Evolutionary conservation across 2,888 invertebrate genomes (phyloP).

Genomic region (Phymatocera aterrima): DNA sequence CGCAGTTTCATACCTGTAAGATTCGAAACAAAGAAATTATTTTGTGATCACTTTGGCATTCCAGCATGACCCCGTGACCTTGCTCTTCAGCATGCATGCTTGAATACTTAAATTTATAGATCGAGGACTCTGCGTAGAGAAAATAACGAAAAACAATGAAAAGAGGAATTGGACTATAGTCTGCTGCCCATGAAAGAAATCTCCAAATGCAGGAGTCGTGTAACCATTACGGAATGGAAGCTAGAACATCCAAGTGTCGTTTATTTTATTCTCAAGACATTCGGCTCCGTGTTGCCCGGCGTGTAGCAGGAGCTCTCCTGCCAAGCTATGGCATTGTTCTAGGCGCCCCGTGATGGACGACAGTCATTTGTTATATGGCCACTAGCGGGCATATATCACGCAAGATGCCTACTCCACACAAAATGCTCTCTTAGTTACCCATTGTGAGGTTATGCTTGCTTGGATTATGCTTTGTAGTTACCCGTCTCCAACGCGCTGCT

Average conservation of each 20-base stretch:
- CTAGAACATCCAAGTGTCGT: constrained; percentile 58
- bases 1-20: no score
- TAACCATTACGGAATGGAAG: constrained; percentile 61
- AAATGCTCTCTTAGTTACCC: constrained; percentile 34
- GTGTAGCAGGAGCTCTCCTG: constrained; percentile 48
- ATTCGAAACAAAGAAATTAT: neutral
- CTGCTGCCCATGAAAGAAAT: no score
- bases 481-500: no score
- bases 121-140: neutral
- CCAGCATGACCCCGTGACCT: neutral
- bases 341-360: constrained; percentile 65
- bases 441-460: neutral
- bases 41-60: neutral
- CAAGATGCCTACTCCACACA: constrained; percentile 30
- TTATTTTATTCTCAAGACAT: constrained; percentile 49
- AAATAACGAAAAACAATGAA: neutral
- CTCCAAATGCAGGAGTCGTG: constrained; percentile 47
- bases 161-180: no score
- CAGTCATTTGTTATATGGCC: constrained; percentile 63
- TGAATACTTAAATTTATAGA: no score
- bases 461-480: neutral
- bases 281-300: constrained; percentile 46
- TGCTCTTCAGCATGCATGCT: neutral
- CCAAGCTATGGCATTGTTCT: constrained; percentile 60
- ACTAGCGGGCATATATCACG: constrained; percentile 57